Percentiles rank a stretch among this genome's conserved stretches.
Conservation (phyloP, 2,888 invertebrate species). For the Monoplex corrugatus region DNA sequence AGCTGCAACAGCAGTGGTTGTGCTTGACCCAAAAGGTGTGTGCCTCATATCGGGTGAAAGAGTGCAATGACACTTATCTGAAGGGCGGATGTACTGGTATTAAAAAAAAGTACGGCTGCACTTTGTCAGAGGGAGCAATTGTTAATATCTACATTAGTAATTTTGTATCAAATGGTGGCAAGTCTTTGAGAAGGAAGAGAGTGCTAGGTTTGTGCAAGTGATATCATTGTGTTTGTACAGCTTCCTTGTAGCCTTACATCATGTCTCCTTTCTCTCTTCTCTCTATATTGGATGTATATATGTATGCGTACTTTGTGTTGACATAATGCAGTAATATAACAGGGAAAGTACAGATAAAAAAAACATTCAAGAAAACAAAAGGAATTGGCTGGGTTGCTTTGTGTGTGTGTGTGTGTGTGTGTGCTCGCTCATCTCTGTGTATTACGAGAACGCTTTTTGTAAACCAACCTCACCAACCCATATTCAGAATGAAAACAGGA, state of each 20-base stretch:
- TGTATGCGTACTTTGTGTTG: slow-evolving; percentile 26
- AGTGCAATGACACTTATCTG: slow-evolving; percentile 25
- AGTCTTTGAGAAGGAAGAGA: background rate
- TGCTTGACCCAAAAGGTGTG: background rate
- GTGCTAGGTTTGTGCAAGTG: slow-evolving; percentile 24
- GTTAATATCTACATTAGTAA: slow-evolving; percentile 36
- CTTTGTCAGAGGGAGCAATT: slow-evolving; percentile 35
- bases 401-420: background rate
- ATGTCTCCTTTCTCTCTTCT: slow-evolving; percentile 25
- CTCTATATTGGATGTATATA: slow-evolving; percentile 28
- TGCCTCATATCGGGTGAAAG: slow-evolving; percentile 4
- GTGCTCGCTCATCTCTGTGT: background rate
- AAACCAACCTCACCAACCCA: too few relatives aligned
- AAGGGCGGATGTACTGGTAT: slow-evolving; percentile 7
- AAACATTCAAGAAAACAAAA: background rate
- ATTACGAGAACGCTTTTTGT: background rate
- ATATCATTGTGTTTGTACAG: slow-evolving; percentile 30
- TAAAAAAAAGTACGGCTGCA: background rate
- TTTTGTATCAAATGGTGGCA: slow-evolving; percentile 11
- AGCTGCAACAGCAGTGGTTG: slow-evolving; percentile 15
- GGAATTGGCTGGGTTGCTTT: background rate
- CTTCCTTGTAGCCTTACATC: slow-evolving; percentile 39
- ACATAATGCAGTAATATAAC: slow-evolving; percentile 42
- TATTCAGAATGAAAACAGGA: too few relatives aligned
- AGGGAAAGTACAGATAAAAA: slow-evolving; percentile 16